phyloP scores from a whole-genome alignment of 2,797 vertebrate species.

The Synaphobranchus kaupii region DNA sequence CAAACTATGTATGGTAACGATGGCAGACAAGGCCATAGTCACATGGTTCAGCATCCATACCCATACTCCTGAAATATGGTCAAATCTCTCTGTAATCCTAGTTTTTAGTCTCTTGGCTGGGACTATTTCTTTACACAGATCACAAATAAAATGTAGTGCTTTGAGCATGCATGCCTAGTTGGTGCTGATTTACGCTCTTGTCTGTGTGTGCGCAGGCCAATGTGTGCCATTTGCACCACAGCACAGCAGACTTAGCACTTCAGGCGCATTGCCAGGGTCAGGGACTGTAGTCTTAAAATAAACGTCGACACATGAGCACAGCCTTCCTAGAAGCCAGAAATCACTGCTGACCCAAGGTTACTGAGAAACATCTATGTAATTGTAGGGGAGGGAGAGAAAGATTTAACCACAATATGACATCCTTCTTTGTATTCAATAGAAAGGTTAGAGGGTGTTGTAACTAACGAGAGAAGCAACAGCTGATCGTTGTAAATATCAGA shows the following conservation, averaged over 20 bases:
- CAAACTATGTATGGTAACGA: too few relatives aligned
- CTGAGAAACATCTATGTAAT: conserved; percentile 1
- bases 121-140: too few relatives aligned
- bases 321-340: not conserved
- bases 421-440: not conserved
- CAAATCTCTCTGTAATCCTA: not conserved
- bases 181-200: not conserved
- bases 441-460: not conserved
- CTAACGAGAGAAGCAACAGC: not conserved
- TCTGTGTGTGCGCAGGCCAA: not conserved
- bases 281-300: conserved; percentile 37
- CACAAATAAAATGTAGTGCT: not conserved
- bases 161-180: not conserved
- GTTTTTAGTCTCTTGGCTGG: not conserved
- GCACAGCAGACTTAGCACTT: not conserved
- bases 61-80: not conserved
- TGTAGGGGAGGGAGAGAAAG: not conserved
- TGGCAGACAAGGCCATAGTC: not conserved
- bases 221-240: not conserved
- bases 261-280: conserved; percentile 22
- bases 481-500: not conserved
- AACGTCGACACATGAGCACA: conserved; percentile 23
- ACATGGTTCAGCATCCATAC: not conserved
- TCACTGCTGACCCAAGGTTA: conserved; percentile 25
- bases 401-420: not conserved